phyloP scores from a whole-genome alignment of 2,113 vertebrate species.

The Cettia cetti region DNA sequence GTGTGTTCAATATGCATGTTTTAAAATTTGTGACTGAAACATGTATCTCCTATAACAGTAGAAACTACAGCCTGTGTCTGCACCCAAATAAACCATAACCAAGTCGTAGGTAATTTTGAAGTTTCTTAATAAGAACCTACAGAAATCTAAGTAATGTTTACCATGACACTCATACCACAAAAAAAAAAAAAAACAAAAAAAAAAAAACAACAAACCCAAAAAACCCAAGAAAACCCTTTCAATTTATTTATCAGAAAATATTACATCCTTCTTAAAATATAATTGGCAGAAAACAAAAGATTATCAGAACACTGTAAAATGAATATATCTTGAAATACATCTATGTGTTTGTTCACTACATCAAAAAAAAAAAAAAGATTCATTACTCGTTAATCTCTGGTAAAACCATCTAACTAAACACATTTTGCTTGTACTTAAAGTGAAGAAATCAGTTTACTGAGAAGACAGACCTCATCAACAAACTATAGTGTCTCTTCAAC shows the following conservation, averaged over 20 bases:
- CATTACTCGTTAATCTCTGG: neutral
- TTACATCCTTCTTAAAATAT: neutral
- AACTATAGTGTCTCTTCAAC: neutral
- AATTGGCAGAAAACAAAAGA: neutral
- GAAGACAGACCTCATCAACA: neutral
- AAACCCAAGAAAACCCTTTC: too few species aligned
- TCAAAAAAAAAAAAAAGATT: neutral
- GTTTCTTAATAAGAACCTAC: neutral
- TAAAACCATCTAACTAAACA: neutral
- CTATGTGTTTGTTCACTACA: neutral
- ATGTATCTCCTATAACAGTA: neutral
- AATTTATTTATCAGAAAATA: neutral
- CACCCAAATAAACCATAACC: neutral
- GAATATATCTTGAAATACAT: accelerated
- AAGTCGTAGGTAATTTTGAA: neutral
- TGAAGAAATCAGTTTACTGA: neutral
- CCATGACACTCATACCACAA: neutral
- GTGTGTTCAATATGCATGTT: accelerated
- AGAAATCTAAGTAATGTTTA: neutral
- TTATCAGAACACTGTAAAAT: neutral
- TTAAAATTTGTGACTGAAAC: neutral
- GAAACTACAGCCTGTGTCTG: neutral
- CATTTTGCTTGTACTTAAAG: neutral
- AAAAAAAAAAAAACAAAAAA: too few species aligned
- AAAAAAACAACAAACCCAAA: too few species aligned